Base-by-base conservation (phyloP, 2,113 vertebrate species). In the Chionomys nivalis region DNA sequence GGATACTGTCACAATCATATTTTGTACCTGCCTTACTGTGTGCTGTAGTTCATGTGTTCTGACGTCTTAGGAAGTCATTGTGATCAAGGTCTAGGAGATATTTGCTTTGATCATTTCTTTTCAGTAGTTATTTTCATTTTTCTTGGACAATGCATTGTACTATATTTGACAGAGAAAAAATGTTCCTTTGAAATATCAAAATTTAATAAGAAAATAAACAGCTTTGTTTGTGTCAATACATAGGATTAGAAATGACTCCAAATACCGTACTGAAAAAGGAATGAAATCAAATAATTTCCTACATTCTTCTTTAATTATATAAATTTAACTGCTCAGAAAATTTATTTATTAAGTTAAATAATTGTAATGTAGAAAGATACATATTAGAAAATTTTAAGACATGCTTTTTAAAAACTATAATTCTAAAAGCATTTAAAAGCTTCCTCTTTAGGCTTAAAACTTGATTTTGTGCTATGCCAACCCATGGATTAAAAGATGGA, bases 401-500 rank as follows among this genome's bases (percentile, higher is more conserved):
- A 79, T 5, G 63, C 26, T 31, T 73, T 19, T 23, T 42, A 28
- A 39, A 83, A 42, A 63, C 78, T 89, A 14, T 77, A 58, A 19
- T 61, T 58, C 5, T 58, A 70, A 93, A 11, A 90, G 92, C 7
- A 88, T 90, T 88, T 55, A 88, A 96, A 58, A 81, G 12, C 0
- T 55, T 86, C 94, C 63, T 11, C 76, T 81, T 85, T n/a, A 82
- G 9, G 75, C 89, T 87, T 61, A 31, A 61, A 44, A 94, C 0
- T 90, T 61, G 36, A 93, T 79, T 94, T 89, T 87, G 82, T 95
- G 13, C 31, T 95, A 95, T 90, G 42, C 5, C 47, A 96, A 92
- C 92, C 94, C 72, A 94, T 23, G 86, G 24, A 78, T 61, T 78
- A 79, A 86, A n/a, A 70, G 36, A 33, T 17, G 75, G 10, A 90